These are phyloP conservation scores for Epiblema foenella DNA, from an alignment of 2,888 invertebrate genomes.

Conservation along the genomic window DNA sequence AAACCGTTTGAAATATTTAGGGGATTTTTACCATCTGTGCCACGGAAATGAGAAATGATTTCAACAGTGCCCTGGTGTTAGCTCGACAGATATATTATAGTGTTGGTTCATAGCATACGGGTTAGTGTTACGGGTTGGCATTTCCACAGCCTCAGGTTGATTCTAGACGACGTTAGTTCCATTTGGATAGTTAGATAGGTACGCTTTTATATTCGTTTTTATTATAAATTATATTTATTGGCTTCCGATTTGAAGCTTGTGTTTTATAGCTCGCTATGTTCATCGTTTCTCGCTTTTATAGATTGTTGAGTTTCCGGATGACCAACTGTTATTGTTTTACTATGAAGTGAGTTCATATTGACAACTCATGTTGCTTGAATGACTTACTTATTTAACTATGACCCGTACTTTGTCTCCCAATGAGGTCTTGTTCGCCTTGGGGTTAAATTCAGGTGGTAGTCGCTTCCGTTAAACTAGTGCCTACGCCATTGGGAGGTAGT, in stretches of 20 bases:
- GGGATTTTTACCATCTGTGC: neutral
- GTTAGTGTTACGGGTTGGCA: slow-evolving; percentile 25
- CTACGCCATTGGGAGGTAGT: no score
- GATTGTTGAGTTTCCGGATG: slow-evolving; percentile 12
- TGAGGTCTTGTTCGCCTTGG: no score
- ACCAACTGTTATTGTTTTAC: slow-evolving; percentile 12
- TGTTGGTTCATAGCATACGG: slow-evolving; percentile 4
- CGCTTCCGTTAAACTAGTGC: no score
- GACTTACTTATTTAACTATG: neutral
- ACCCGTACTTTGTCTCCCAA: no score
- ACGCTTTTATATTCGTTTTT: slow-evolving; percentile 33
- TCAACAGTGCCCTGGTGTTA: neutral
- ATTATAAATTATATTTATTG: slow-evolving; percentile 28
- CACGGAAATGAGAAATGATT: neutral
- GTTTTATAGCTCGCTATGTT: slow-evolving; percentile 10
- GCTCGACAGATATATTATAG: neutral
- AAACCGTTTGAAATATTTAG: neutral
- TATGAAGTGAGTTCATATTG: neutral
- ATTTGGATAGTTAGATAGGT: slow-evolving; percentile 16
- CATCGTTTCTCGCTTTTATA: neutral
- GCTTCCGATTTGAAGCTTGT: slow-evolving; percentile 26
- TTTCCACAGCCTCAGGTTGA: slow-evolving; percentile 24
- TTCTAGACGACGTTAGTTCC: slow-evolving; percentile 19
- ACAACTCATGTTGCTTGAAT: neutral
- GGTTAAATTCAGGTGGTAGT: no score